Evolutionary conservation across 2,113 vertebrate genomes (phyloP).

Genomic region (Cyrtonyx montezumae): DNA sequence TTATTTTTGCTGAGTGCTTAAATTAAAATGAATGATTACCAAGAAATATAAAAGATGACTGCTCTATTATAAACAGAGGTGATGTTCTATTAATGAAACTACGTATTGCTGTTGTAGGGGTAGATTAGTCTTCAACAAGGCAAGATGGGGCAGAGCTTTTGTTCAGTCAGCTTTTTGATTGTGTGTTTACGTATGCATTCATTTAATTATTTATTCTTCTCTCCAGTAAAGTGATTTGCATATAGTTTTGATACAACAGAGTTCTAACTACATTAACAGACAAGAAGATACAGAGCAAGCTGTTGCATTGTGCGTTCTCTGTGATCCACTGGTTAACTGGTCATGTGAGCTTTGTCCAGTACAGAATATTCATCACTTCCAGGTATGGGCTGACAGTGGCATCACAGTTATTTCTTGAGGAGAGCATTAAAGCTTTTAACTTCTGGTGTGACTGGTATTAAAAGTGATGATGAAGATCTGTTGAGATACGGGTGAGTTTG

Average conservation of each 20-base stretch:
- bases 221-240: neutral
- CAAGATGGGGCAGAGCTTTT: neutral
- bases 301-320: neutral
- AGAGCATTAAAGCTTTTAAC: neutral
- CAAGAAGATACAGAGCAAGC: too few species aligned
- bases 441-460: neutral
- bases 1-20: neutral
- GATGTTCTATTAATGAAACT: neutral
- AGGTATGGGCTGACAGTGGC: neutral
- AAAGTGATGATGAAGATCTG: neutral
- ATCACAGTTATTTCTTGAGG: neutral
- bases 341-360: neutral
- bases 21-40: neutral
- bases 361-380: neutral
- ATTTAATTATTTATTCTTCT: neutral
- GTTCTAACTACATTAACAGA: neutral
- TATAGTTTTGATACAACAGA: neutral
- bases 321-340: neutral
- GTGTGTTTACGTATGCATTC: too few species aligned
- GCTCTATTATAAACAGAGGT: neutral
- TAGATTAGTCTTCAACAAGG: neutral
- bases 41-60: neutral
- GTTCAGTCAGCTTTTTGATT: fast-evolving
- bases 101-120: neutral
- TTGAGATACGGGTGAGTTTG: neutral